Evolutionary conservation across 1,140 invertebrate species (phyloP), one percentile per base, ranked within the genome.

Genomic region (Drosophila orosa): DNA sequence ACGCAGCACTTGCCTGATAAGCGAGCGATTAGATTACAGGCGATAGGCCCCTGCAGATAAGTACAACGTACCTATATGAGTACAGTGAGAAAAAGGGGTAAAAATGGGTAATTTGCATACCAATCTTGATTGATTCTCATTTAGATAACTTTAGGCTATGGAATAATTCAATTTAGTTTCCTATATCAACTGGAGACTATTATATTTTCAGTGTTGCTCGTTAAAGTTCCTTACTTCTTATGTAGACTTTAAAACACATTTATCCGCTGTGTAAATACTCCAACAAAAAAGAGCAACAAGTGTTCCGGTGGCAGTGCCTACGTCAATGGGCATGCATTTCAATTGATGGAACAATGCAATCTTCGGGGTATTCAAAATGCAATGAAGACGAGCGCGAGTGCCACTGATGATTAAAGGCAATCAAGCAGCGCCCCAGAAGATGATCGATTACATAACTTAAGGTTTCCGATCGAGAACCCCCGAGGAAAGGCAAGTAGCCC

Each of bases 1-100:
- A 74, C 50, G 68, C 69, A 74, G 58, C 48, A 35, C 37, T 55
- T 61, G 63, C n/a, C 69, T 74, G 72, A 74, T 74, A 74, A 74
- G 72, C 27, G 5, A 15, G 7, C 19, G 39, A 72, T 73, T 72
- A 73, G 72, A 74, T 74, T 74, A 19, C 39, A 37, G 40, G 48
- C 10, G 48, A 74, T 52, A 37, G 47, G 24, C 24, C 54, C 13
- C 13, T 59, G 66, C 17, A 33, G 45, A 69, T 71, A 52, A 29
- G 47, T 13, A 27, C 15, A 22, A 5, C 4, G 25, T 25, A 47
- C 31, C 22, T 13, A 50, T 4, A 17, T 19, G 12, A 1, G 8
- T 17, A 67, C 47, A 39, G 58, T 40, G 15, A 13, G 25, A n/a
- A 27, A 62, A 59, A 27, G 3, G 33, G 33, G 19, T 37, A n/a